phyloP scores from a whole-genome alignment of 1,140 invertebrate species.

The Battus philenor region DNA sequence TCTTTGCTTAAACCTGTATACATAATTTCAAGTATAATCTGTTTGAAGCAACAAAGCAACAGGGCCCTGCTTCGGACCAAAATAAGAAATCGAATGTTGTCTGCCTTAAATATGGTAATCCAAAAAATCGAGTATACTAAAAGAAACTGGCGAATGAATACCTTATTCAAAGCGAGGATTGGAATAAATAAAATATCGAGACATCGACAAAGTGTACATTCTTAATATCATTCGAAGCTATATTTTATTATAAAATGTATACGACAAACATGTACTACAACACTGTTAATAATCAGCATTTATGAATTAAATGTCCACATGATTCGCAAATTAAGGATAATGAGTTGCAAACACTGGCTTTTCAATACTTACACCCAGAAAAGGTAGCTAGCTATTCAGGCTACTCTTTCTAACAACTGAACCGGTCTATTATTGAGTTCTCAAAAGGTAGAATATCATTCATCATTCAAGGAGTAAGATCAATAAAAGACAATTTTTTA shows the following conservation, averaged over 20 bases:
- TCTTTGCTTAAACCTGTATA: conserved; percentile 12
- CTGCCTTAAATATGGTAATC: conserved; percentile 16
- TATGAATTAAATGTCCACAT: too few species aligned
- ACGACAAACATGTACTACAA: too few species aligned
- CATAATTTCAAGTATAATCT: conserved; percentile 12
- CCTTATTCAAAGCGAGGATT: conserved; percentile 9
- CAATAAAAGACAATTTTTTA: too few species aligned
- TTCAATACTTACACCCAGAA: conserved; percentile 14
- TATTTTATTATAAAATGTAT: too few species aligned
- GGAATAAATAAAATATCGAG: conserved; percentile 4
- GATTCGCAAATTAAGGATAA: too few species aligned
- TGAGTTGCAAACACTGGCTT: conserved; percentile 11
- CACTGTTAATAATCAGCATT: too few species aligned
- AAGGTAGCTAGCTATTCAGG: too few species aligned
- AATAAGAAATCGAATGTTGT: conserved; percentile 17
- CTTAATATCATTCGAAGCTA: too few species aligned
- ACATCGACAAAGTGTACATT: background rate
- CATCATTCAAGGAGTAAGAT: too few species aligned
- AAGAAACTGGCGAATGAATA: conserved; percentile 14
- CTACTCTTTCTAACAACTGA: too few species aligned
- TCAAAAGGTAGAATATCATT: too few species aligned
- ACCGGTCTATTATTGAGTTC: too few species aligned
- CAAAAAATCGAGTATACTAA: conserved; percentile 11
- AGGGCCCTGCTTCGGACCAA: conserved; percentile 7
- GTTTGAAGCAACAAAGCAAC: conserved; percentile 13